Evolutionary conservation across 2,113 vertebrate species (phyloP), one percentile per base, ranked within the genome.

Genomic region (Dipodomys spectabilis): DNA sequence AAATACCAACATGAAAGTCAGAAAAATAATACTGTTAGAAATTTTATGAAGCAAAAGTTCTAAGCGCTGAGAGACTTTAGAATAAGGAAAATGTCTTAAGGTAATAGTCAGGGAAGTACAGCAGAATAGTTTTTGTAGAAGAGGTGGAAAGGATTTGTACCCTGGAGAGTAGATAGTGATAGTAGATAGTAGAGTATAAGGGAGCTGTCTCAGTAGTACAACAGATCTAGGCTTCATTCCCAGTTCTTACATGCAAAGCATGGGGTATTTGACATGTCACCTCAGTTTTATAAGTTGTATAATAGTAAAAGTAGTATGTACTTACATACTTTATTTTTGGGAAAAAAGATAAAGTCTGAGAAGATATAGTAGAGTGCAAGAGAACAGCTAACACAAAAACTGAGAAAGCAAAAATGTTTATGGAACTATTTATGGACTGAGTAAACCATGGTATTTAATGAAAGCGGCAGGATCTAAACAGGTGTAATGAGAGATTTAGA

Each of bases 1-100:
- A 74, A 89, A 82, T 45, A 88, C 30, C n/a, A 86, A 82, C 22
- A 75, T 83, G 35, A 91, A 94, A 85, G 27, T 79, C 74, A 86
- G 28, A 86, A 73, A 39, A 23, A 44, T 64, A 65, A 71, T n/a
- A 49, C 8, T 30, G 2, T 69, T 86, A 49, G 53, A 88, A 74
- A 82, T 39, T 68, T 88, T 15, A 86, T 53, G 81, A 81, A 81
- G 30, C 22, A 83, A 83, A 93, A 79, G 4, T 8, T 5, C 7
- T 69, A 91, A 44, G 23, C 71, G 20, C 71, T 82, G 1, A 86
- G n/a, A 82, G 45, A 88, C 28, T 82, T 86, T 90, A 85, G 39
- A 86, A 20, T 0, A 83, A 11, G 13, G 11, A 60, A 57, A 90
- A 86, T 82, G 35, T 6, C 75, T 78, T 92, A 32, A 12, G 11